phyloP scores from a whole-genome alignment of 2,113 vertebrate species.

The Ictalurus punctatus region DNA sequence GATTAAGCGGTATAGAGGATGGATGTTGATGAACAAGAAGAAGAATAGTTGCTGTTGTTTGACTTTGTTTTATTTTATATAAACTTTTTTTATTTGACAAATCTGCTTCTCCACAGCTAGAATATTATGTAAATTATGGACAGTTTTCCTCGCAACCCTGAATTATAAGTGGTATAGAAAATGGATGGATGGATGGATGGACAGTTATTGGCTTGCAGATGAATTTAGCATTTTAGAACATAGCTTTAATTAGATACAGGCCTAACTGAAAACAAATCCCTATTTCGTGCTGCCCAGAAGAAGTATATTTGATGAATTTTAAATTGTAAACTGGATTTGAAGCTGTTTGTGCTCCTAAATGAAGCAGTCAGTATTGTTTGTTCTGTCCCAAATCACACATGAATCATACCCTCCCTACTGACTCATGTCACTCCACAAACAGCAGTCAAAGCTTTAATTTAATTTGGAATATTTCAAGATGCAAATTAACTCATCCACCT shows the following conservation, averaged over 20 bases:
- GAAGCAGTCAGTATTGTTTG: background rate
- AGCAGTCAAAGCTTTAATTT: background rate
- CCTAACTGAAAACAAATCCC: background rate
- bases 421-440: background rate
- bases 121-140: background rate
- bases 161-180: too few relatives aligned
- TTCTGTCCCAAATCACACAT: background rate
- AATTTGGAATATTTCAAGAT: background rate
- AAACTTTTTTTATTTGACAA: background rate
- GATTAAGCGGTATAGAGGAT: too few relatives aligned
- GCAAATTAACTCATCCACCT: background rate
- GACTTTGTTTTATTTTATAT: too few relatives aligned
- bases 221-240: background rate
- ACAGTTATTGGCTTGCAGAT: background rate
- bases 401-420: background rate
- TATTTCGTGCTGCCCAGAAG: background rate
- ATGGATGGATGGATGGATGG: background rate
- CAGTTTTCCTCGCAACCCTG: background rate
- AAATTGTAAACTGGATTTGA: background rate
- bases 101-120: background rate
- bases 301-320: background rate
- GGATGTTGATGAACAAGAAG: too few relatives aligned
- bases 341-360: background rate
- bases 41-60: background rate
- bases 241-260: background rate